Evolutionary conservation across 2,113 vertebrate species (phyloP), one percentile per base, ranked within the genome.

Genomic region (Pachycephala philippinensis): DNA sequence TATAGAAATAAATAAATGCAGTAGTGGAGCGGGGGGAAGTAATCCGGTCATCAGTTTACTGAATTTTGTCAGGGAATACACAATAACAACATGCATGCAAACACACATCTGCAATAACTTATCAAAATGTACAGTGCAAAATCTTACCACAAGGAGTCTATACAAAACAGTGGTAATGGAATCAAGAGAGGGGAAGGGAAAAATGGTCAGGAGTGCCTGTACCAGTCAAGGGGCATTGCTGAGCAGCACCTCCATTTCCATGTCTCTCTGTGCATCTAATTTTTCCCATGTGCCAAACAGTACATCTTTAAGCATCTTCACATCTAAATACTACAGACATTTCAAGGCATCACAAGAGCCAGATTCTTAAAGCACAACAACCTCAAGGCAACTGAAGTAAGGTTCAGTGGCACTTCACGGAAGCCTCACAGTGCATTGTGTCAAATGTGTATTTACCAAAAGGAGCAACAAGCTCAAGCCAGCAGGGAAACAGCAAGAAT

Each of bases 111-210:
- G 61, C 54, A 69, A 50, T 76, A 90, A 90, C 53, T 89, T 66
- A 76, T 2, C 63, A 82, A 87, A 94, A 90, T 5, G 12, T 87
- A 79, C 87, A 95, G 88, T 97, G 95, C 91, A 97, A 96, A 97
- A 90, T 97, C 93, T 97, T 97, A 96, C 97, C 96, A 95, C 90
- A 96, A 97, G 97, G 97, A 97, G 96, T 98, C 97, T 54, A 89
- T 88, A 95, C 49, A 92, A 94, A 98, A 90, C 94, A 95, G 91
- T 71, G 76, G 68, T 94, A 93, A 91, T 42, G 44, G 81, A 95
- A 86, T 79, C 71, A 72, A 70, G 68, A 90, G 80, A 83, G 71
- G 47, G 72, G 53, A 89, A 89, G 28, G 81, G 39, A 84, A 95
- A 75, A 77, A 63, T 19, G 3, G 0, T 92, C 40, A 52, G 6